phyloP scores from a whole-genome alignment of 2,113 vertebrate species.

The Datnioides undecimradiatus region DNA sequence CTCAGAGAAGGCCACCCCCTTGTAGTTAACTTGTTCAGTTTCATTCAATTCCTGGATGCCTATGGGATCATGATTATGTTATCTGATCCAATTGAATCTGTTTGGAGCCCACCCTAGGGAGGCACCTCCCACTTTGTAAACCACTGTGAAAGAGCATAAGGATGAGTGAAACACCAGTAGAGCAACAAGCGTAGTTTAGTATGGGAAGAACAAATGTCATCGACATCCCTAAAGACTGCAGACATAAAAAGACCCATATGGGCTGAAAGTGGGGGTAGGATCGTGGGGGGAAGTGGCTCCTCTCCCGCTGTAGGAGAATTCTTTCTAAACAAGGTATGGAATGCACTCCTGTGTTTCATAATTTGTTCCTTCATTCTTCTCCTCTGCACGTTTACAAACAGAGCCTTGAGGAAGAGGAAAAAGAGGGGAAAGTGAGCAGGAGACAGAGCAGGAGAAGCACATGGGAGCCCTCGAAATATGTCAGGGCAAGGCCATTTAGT shows the following conservation, averaged over 20 bases:
- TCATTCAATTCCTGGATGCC: no score
- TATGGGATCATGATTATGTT: no score
- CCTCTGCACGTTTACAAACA: conserved; percentile 78
- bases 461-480: conserved; percentile 58
- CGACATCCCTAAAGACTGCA: conserved; percentile 36
- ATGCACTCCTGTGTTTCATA: conserved; percentile 84
- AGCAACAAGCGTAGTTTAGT: background rate
- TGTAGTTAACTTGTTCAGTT: no score
- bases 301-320: conserved; percentile 75
- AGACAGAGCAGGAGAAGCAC: conserved; percentile 21
- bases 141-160: background rate
- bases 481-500: conserved; percentile 41
- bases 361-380: conserved; percentile 83
- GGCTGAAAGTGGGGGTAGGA: conserved; percentile 64
- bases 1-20: no score
- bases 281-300: conserved; percentile 48
- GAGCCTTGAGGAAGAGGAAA: conserved; percentile 52
- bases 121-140: no score
- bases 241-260: conserved; percentile 66
- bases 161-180: no score
- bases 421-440: conserved; percentile 29
- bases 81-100: no score
- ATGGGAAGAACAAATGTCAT: conserved; percentile 37
- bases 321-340: conserved; percentile 88
- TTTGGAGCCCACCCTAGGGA: no score